Base-by-base conservation (phyloP, 2,797 vertebrate species). In the Sitta carolinensis region DNA sequence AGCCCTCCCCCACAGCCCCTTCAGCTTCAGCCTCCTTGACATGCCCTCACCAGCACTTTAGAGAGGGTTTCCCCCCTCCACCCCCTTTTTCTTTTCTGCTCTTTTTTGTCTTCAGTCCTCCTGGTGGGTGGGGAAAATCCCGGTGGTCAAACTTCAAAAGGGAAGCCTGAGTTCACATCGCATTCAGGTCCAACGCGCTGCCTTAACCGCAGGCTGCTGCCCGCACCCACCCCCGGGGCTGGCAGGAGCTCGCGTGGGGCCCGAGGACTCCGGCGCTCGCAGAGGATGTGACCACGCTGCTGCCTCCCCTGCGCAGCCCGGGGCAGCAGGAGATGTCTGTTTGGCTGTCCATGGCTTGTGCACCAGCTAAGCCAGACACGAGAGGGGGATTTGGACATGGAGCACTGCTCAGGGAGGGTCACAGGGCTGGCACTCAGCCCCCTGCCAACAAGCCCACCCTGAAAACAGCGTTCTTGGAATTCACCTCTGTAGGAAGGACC, bases 61-160 rank as follows among this genome's bases (percentile, higher is more conserved):
- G 86, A 93, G 86, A 80, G 58, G 61, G 34, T 13, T 76, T 22
- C 54, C 54, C 29, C 38, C 16, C 34, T 34, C 45, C 22, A 34
- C 48, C 16, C 11, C 30, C 40, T 84, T 81, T 61, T 59, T n/a
- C 23, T 87, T 70, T 45, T 72, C 80, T 90, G 21, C 36, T 94
- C 64, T 27, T 95, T 96, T 94, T 91, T 91, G 72, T 80, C 79
- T 96, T 59, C 94, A 89, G 93, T 94, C 83, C 90, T 93, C 89
- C 95, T 82, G 63, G 80, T 96, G 95, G 97, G 97, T 97, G 97
- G 97, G 98, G 94, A 96, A 98, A 98, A 91, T 94, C 97, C 97
- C 96, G 70, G 87, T 94, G 97, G 95, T 97, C 97, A 97, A 88
- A 97, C 97, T 98, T 98, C 97, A 98, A 96, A 98, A 97, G 96